Conservation (phyloP, 2,888 invertebrate genomes). For the Lapara coniferarum region DNA sequence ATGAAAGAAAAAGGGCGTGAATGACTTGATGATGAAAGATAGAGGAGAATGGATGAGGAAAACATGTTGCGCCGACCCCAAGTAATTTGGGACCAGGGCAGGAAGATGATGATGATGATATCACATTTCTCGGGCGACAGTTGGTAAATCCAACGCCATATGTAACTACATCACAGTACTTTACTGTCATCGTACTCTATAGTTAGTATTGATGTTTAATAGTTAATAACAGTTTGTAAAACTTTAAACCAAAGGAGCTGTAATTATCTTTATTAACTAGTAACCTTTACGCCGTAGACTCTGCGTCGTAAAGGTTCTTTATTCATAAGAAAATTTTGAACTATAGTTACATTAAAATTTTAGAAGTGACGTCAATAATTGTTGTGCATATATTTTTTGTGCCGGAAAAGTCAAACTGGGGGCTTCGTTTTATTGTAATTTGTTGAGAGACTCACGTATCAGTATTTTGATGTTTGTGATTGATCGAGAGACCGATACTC, state of each 20-base stretch:
- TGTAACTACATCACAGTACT: background rate
- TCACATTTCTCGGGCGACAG: constrained; percentile 29
- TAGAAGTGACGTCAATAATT: background rate
- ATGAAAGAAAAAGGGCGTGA: no score
- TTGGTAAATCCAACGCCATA: constrained; percentile 30
- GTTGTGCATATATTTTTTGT: background rate
- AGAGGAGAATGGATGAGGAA: no score
- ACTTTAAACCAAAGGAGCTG: background rate
- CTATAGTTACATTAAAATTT: background rate
- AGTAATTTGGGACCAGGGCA: no score
- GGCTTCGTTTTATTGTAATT: no score
- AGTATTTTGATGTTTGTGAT: no score
- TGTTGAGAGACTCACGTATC: no score
- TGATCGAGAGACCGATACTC: no score
- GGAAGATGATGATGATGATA: no score
- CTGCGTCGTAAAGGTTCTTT: background rate
- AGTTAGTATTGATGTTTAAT: background rate
- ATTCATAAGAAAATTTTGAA: background rate
- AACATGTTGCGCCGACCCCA: no score
- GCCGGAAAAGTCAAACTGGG: background rate
- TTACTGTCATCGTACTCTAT: background rate
- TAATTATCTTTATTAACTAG: constrained; percentile 7
- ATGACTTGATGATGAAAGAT: no score
- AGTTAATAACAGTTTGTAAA: background rate
- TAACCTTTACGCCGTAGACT: background rate